Conservation (phyloP, 2,113 vertebrate species). For the Meriones unguiculatus region DNA sequence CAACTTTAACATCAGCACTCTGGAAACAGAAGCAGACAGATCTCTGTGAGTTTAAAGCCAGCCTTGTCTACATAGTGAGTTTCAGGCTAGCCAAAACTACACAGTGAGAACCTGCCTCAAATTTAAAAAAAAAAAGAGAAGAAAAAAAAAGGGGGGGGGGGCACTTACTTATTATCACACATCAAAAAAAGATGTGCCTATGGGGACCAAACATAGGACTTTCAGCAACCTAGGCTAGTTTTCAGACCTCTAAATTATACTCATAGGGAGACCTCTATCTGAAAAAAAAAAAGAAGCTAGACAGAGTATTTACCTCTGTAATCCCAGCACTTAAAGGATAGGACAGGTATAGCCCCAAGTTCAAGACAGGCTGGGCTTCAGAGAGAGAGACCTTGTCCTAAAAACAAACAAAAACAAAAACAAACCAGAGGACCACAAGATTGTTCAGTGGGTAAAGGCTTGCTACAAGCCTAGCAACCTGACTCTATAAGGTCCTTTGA, state of each 20-base stretch:
- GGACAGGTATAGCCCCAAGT: not conserved
- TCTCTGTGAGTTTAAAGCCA: too few relatives aligned
- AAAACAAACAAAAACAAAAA: not conserved
- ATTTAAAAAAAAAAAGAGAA: not conserved
- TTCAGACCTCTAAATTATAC: not conserved
- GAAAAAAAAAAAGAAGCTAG: not conserved
- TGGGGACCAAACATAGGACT: not conserved
- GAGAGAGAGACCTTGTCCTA: not conserved
- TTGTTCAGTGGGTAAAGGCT: not conserved
- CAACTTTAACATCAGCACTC: too few relatives aligned
- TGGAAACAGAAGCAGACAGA: too few relatives aligned
- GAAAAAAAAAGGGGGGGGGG: not conserved
- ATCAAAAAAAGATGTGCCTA: not conserved
- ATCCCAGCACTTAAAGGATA: not conserved
- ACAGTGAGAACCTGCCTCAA: not conserved
- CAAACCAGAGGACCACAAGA: not conserved
- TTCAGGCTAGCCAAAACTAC: not conserved
- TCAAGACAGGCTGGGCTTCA: not conserved
- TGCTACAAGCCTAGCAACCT: not conserved
- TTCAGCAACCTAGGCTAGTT: not conserved
- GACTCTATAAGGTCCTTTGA: not conserved
- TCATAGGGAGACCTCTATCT: not conserved
- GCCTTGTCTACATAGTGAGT: not conserved
- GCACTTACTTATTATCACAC: constrained; percentile 18
- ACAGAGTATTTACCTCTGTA: not conserved